A percentile compares a stretch with the other conserved stretches of the same genome.
phyloP scores from a whole-genome alignment of 2,113 vertebrate species.

The Gasterosteus nipponicus region DNA sequence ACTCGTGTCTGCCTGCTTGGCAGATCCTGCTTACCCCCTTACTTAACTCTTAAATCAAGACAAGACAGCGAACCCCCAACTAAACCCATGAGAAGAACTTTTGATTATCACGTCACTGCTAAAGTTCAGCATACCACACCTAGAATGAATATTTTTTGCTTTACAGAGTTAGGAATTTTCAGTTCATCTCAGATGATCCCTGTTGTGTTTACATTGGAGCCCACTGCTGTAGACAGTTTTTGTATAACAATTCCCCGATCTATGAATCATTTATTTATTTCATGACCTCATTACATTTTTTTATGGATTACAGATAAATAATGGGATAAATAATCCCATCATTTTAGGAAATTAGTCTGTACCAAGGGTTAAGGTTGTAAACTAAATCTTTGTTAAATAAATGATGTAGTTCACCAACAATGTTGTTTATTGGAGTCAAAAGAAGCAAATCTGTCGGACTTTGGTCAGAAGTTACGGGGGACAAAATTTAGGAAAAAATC shows the following conservation, averaged over 20 bases:
- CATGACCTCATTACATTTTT: background rate
- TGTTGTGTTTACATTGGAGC: background rate
- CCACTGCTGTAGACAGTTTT: background rate
- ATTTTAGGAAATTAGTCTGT: background rate
- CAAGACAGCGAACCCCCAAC: too few relatives aligned
- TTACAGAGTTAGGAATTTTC: background rate
- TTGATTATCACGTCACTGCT: too few relatives aligned
- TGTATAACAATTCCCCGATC: background rate
- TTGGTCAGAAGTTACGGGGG: background rate
- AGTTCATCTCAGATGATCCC: background rate
- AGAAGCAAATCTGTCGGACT: background rate
- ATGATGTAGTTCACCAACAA: constrained; percentile 3
- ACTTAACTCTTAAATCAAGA: too few relatives aligned
- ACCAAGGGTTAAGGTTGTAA: background rate
- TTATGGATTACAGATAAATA: background rate
- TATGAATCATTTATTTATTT: background rate
- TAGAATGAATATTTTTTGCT: constrained; percentile 2
- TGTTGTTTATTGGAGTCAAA: background rate
- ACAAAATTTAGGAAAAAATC: background rate
- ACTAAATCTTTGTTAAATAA: background rate
- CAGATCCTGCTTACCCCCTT: too few relatives aligned
- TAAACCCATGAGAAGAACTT: too few relatives aligned
- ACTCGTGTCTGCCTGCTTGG: too few relatives aligned
- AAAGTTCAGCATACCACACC: background rate
- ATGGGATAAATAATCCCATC: background rate